Percentiles rank a stretch among this genome's conserved stretches.
These are phyloP conservation scores for Ptilorrhoa leucosticta DNA, from an alignment of 2,113 vertebrate genomes.

Conservation along the genomic window DNA sequence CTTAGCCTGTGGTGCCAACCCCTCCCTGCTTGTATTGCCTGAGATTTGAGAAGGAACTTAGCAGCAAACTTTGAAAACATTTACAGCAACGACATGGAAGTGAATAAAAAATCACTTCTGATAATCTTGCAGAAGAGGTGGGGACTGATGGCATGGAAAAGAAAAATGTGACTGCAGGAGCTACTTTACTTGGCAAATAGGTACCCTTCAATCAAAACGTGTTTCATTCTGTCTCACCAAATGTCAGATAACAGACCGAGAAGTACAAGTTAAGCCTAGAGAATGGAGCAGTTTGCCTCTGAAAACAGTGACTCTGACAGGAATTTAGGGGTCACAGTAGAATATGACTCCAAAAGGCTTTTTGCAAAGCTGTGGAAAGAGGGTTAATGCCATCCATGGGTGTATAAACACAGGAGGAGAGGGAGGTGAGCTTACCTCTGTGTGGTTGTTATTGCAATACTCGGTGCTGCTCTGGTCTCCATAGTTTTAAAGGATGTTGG, in stretches of 20 bases:
- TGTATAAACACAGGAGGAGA: not conserved
- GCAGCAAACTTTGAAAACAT: not conserved
- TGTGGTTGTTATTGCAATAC: not conserved
- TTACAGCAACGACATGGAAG: not conserved
- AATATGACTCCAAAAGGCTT: not conserved
- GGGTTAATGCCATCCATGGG: not conserved
- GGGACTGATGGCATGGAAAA: not conserved
- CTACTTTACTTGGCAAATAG: not conserved
- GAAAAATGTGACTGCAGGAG: not conserved
- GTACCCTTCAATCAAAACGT: not conserved
- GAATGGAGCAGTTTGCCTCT: not conserved
- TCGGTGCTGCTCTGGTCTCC: not conserved
- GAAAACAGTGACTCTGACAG: not conserved
- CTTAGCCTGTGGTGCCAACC: not conserved
- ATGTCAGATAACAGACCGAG: not conserved
- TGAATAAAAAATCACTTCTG: not conserved
- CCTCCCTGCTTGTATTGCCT: not conserved
- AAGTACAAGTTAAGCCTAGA: not conserved
- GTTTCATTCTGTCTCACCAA: slow-evolving; percentile 1
- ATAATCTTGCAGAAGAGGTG: not conserved
- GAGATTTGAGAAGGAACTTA: not conserved
- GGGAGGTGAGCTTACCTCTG: not conserved
- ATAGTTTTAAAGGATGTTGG: slow-evolving; percentile 12
- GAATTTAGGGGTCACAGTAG: not conserved
- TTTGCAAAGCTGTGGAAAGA: not conserved